Evolutionary conservation across 1,140 invertebrate genomes (phyloP).

Genomic region (Monochamus saltuarius): DNA sequence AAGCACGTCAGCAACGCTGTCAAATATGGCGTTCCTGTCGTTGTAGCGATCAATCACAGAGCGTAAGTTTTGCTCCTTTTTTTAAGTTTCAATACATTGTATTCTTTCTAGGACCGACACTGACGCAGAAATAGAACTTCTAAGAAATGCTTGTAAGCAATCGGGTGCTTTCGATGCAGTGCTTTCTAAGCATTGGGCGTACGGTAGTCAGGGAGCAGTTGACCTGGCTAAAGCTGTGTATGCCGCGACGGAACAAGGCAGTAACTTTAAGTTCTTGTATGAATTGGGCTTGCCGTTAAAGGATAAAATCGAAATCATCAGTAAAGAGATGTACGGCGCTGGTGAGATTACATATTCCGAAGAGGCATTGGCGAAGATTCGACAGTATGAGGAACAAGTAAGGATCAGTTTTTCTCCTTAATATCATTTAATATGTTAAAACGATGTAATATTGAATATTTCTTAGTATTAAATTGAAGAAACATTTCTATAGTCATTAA

Average conservation of each 20-base stretch:
- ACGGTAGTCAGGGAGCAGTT: slow-evolving; percentile 85
- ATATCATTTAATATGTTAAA: no score
- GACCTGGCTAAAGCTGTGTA: slow-evolving; percentile 86
- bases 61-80: slow-evolving; percentile 59
- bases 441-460: no score
- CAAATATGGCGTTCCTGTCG: slow-evolving; percentile 89
- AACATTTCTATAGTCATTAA: no score
- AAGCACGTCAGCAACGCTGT: slow-evolving; percentile 94
- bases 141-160: slow-evolving; percentile 69
- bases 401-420: no score
- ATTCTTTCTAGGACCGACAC: slow-evolving; percentile 69
- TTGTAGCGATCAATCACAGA: slow-evolving; percentile 93
- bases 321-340: slow-evolving; percentile 95
- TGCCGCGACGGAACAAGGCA: slow-evolving; percentile 66
- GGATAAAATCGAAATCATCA: slow-evolving; percentile 89
- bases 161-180: slow-evolving; percentile 87
- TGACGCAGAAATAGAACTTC: slow-evolving; percentile 77
- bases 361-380: slow-evolving; percentile 67
- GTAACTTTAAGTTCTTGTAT: slow-evolving; percentile 79
- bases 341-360: slow-evolving; percentile 75
- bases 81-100: not conserved
- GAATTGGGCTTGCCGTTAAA: slow-evolving; percentile 74
- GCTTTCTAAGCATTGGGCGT: slow-evolving; percentile 86
- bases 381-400: slow-evolving; percentile 64
- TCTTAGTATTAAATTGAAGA: no score